Evolutionary conservation across 2,113 vertebrate genomes (phyloP), one percentile per base, ranked within the genome.

Genomic region (Gnathochromis pfefferi): DNA sequence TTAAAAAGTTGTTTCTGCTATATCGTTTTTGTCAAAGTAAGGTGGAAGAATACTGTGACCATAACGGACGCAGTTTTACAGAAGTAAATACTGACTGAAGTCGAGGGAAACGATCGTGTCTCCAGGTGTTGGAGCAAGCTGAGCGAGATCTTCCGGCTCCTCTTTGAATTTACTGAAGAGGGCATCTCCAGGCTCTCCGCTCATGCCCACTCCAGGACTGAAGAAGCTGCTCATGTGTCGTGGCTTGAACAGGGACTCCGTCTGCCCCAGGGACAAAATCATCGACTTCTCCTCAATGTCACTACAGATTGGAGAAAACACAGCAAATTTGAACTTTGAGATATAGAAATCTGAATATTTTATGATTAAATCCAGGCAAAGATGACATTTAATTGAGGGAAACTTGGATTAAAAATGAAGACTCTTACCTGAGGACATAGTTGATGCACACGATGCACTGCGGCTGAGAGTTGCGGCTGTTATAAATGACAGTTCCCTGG

Each of bases 361-460:
- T 73, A 47, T 2, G 40, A 49, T 31, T 0, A 31, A 49, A 28
- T 78, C 0, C 16, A 31, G 42, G 42, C 23, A 45, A 31, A 19
- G 23, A 75, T 11, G 13, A 21, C 14, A 73, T 26, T 28, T 51
- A 6, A 19, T 28, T 19, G 9, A 0, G 0, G 16, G 23, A 5
- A 47, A 75, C 40, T 49, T 28, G 21, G 31, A 65, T 5, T 38
- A n/a, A 65, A 38, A 65, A 68, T 13, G 2, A 68, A 40, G 10
- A n/a, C 16, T 4, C 33, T 95, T 33, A 99, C 99, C 99, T 99
- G 89, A 99, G 97, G 80, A 99, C 98, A 0, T 98, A 99, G 96
- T 99, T 99, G 92, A 99, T 94, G 45, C 98, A 99, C 92, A 99
- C 97, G 21, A 99, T 98, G 87, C 98, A 99, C 95, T 99, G 99